A percentile compares a stretch with the other conserved stretches of the same genome.
Conservation (phyloP, 2,888 invertebrate genomes). For the Philhelius pedissequus region DNA sequence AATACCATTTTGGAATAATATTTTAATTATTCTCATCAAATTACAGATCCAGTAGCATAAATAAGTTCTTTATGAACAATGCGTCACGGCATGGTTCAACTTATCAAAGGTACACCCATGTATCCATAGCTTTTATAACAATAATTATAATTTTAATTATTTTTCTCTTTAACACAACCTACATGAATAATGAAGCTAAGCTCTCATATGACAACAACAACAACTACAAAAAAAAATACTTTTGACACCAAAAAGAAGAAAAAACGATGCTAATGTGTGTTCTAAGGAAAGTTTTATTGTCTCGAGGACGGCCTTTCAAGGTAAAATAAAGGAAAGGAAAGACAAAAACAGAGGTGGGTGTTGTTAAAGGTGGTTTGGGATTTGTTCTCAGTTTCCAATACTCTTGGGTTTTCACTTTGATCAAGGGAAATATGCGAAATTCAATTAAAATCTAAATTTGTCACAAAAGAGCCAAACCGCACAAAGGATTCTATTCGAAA, state of each 20-base stretch:
- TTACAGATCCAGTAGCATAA: constrained; percentile 14
- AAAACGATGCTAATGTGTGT: constrained; percentile 3
- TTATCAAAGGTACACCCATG: constrained; percentile 47
- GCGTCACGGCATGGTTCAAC: constrained; percentile 46
- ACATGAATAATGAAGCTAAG: not conserved
- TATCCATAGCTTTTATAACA: constrained; percentile 22
- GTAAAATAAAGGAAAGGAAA: not conserved
- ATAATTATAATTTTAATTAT: constrained; percentile 51
- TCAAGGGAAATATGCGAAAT: constrained; percentile 68
- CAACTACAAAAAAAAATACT: not conserved
- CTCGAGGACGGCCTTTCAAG: constrained; percentile 15
- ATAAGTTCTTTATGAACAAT: constrained; percentile 23
- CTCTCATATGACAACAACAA: constrained; percentile 5
- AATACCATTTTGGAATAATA: constrained; percentile 10
- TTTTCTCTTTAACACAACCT: not conserved
- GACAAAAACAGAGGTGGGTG: not conserved
- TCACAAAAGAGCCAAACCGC: constrained; percentile 67
- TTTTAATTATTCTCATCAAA: constrained; percentile 55
- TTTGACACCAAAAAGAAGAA: not conserved
- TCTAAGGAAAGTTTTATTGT: constrained; percentile 2
- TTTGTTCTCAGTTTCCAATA: constrained; percentile 48
- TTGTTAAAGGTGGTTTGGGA: not conserved
- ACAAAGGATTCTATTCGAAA: constrained; percentile 65
- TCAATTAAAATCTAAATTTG: constrained; percentile 69
- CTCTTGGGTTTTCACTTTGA: constrained; percentile 55